Evolutionary conservation across 1,140 invertebrate genomes (phyloP).

Genomic region (Aphidius gifuensis): DNA sequence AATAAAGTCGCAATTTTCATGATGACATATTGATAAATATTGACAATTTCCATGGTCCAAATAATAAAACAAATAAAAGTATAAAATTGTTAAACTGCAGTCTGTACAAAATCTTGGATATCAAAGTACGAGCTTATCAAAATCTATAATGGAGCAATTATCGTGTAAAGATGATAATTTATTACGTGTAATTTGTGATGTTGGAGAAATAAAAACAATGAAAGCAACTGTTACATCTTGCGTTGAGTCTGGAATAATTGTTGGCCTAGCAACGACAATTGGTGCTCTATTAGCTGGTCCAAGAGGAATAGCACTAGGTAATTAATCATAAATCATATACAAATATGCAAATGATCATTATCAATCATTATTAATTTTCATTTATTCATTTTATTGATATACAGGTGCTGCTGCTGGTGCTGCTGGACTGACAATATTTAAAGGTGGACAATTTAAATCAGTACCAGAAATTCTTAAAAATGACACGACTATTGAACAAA

Average conservation of each 20-base stretch:
- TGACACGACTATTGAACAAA: slow-evolving; percentile 22
- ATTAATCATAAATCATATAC: too few species aligned
- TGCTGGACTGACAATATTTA: background rate
- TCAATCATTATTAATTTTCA: background rate
- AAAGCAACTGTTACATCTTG: background rate
- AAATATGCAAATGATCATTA: background rate
- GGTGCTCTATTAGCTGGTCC: slow-evolving; percentile 14
- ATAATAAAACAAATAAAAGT: too few species aligned
- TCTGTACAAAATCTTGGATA: too few species aligned
- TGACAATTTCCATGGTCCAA: too few species aligned
- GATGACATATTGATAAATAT: too few species aligned
- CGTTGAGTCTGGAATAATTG: slow-evolving; percentile 8
- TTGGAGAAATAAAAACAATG: slow-evolving; percentile 14
- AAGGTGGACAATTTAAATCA: slow-evolving; percentile 26
- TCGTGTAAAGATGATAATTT: background rate
- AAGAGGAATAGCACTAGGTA: slow-evolving; percentile 16
- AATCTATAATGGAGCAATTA: too few species aligned
- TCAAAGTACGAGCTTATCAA: too few species aligned
- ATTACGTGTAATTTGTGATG: slow-evolving; percentile 6
- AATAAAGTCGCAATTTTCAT: too few species aligned
- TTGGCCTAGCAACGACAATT: slow-evolving; percentile 10
- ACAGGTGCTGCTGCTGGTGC: slow-evolving; percentile 11
- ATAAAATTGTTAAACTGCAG: too few species aligned
- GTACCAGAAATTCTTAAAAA: slow-evolving; percentile 26
- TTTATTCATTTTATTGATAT: background rate